Evolutionary conservation across 2,113 vertebrate species (phyloP), one percentile per base, ranked within the genome.

Genomic region (Cololabis saira): DNA sequence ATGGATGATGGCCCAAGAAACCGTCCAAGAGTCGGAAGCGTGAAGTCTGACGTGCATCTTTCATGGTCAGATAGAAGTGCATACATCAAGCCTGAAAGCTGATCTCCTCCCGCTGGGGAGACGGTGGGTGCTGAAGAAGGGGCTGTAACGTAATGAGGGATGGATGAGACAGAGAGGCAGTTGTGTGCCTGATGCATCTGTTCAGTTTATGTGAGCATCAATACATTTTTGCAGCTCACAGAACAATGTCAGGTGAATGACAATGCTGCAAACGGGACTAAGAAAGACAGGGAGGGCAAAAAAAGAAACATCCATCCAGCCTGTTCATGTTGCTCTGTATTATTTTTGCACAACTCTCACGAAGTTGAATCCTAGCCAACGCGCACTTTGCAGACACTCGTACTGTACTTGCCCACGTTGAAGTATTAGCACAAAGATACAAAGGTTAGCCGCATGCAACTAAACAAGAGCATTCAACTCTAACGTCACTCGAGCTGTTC

Each of bases 1-100:
- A 91, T 75, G 66, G 81, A 88, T 84, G 82, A 52, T n/a, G 10
- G 51, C 74, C 64, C 4, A 21, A 56, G 45, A 72, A 76, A 60
- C 70, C 50, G 65, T 79, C 64, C 41, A 13, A 1, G 51, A 67
- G 63, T 69, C 12, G 24, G 56, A 51, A 52, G 76, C 66, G 19
- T 67, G 63, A 74, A 67, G 66, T 51, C 81, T 83, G 82, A 76
- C 66, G 56, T 40, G 59, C 76, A 75, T 86, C 82, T 83, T 78
- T 85, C 79, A 84, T 57, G 62, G 78, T 83, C 76, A 72, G 69
- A 71, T 65, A 52, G 65, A 0, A 50, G 74, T 22, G 43, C 69
- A 65, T 74, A 73, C 71, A 82, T 85, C 74, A 83, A 61, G 67
- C 56, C 62, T 45, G 48, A 63, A 80, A 73, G 78, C 73, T 72